Evolutionary conservation across 2,888 invertebrate genomes (phyloP).

Genomic region (Toxonevra muliebris): DNA sequence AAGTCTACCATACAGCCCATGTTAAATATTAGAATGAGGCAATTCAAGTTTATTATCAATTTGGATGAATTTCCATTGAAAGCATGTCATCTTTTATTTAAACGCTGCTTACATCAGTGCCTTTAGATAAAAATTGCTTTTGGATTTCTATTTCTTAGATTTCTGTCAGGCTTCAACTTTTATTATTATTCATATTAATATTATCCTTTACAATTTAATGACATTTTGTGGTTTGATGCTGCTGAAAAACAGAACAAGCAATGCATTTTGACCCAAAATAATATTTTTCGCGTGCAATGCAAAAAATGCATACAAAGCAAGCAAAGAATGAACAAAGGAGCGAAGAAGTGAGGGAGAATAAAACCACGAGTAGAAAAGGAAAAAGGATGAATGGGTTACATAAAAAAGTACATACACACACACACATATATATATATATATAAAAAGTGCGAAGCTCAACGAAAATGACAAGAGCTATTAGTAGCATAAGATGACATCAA

Average conservation of each 20-base stretch:
- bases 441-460: constrained; percentile 34
- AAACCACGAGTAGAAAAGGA: too few species aligned
- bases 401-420: background rate
- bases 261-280: too few species aligned
- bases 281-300: too few species aligned
- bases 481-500: constrained; percentile 28
- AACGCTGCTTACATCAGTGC: constrained; percentile 32
- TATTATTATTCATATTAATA: background rate
- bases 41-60: too few species aligned
- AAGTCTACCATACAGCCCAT: too few species aligned
- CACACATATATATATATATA: constrained; percentile 4
- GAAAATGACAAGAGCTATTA: constrained; percentile 33
- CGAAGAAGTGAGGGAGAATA: too few species aligned
- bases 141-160: background rate
- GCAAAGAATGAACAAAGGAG: too few species aligned
- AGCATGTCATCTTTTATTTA: constrained; percentile 26
- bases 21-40: too few species aligned
- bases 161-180: background rate
- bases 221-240: constrained; percentile 12
- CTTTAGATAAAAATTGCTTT: constrained; percentile 19
- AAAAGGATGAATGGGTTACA: too few species aligned
- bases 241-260: too few species aligned
- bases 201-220: constrained; percentile 5
- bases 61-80: constrained; percentile 11
- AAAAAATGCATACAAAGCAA: too few species aligned